Evolutionary conservation across 2,113 vertebrate species (phyloP), one percentile per base, ranked within the genome.

Genomic region (Spea bombifrons): DNA sequence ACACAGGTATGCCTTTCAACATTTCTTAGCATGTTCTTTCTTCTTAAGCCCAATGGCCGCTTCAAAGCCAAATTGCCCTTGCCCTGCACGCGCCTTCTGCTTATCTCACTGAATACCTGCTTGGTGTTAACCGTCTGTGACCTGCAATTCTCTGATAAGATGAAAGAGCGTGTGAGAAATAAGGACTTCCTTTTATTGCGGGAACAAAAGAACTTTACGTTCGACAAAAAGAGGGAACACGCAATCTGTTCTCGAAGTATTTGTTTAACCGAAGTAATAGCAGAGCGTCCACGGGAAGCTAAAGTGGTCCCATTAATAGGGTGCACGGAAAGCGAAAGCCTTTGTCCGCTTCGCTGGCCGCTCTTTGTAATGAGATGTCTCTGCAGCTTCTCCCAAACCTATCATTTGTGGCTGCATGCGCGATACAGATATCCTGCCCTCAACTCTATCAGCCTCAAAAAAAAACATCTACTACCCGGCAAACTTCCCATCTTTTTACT

Each of bases 401-500:
- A 70, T 57, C n/a, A 0, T 57, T 72, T 79, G 17, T 15, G 66
- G 66, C 66, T 67, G 2, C 45, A 64, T 74, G 76, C 7, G 71
- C 43, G 63, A 70, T 12, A 3, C 5, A 44, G 13, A 45, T 57
- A 69, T 78, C 83, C 7, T n/a, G 17, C 52, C 0, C 0, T 69
- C 43, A 16, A 66, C 69, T 78, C 5, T 30, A 72, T 12, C 30
- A 45, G 12, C 75, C 45, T 0, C 30, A 81, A 45, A 70, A 67
- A 71, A 55, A 30, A 64, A 64, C 3, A 67, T 59, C 55, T 59
- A 13, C 55, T 13, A 55, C 7, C 12, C 64, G 7, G 59, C 0
- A 47, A 5, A 81, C 81, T 70, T 53, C 50, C 67, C 76, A 66
- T 72, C 68, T 74, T 82, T 81, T 76, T 82, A 44, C 55, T 77